Conservation (phyloP, 2,888 invertebrate genomes). For the Eumacrocentrus americanus region DNA sequence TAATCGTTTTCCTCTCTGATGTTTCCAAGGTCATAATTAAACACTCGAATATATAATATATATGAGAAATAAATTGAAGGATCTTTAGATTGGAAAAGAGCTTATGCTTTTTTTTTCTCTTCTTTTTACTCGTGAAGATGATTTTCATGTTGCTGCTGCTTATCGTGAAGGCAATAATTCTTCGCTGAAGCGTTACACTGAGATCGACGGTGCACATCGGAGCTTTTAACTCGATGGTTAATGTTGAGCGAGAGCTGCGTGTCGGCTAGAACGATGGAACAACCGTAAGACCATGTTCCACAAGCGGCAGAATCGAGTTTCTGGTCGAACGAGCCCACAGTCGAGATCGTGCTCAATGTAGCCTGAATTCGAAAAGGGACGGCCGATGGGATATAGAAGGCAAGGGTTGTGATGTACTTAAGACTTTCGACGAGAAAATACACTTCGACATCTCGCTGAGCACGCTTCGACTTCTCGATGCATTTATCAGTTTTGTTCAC, state of each 20-base stretch:
- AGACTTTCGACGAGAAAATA: background rate
- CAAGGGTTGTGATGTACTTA: slow-evolving; percentile 18
- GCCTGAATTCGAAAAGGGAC: slow-evolving; percentile 38
- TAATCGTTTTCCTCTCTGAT: too few species aligned
- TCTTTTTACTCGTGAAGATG: background rate
- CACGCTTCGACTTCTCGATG: too few species aligned
- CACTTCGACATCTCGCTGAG: slow-evolving; percentile 1
- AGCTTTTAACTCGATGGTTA: slow-evolving; percentile 24
- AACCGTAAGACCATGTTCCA: slow-evolving; percentile 8
- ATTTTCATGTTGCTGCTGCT: background rate
- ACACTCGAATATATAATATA: too few species aligned
- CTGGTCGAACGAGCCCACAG: slow-evolving; percentile 39
- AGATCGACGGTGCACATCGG: slow-evolving; percentile 4
- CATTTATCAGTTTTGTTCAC: too few species aligned
- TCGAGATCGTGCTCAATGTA: slow-evolving; percentile 41
- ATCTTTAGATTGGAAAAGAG: background rate
- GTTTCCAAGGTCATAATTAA: too few species aligned
- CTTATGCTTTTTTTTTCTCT: background rate
- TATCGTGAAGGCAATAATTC: background rate
- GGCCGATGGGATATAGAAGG: background rate
- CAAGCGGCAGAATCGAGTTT: slow-evolving; percentile 41
- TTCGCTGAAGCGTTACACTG: background rate
- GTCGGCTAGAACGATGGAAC: background rate
- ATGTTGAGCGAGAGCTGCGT: slow-evolving; percentile 3
- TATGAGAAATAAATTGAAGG: background rate